Evolutionary conservation across 2,888 invertebrate genomes (phyloP).

Genomic region (Protodeltote pygarga): DNA sequence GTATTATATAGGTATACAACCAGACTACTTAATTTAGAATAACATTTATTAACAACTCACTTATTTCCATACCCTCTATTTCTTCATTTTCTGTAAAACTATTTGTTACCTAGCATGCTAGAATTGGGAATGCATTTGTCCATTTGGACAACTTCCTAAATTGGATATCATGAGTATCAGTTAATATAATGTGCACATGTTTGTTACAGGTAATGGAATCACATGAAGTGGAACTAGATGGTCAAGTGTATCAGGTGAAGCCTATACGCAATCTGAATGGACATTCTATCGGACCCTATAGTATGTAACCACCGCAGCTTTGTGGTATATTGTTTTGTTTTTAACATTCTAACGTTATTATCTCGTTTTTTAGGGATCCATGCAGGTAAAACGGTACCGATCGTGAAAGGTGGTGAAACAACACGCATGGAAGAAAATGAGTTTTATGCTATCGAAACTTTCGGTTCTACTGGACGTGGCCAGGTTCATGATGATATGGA

Average conservation of each 20-base stretch:
- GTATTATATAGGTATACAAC: no score
- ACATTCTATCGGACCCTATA: slow-evolving; percentile 99
- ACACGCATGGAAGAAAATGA: slow-evolving; percentile 99
- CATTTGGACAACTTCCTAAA: no score
- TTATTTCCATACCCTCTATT: no score
- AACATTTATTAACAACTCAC: no score
- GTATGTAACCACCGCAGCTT: slow-evolving; percentile 82
- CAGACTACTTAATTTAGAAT: no score
- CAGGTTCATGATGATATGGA: slow-evolving; percentile 99
- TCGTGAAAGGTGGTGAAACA: slow-evolving; percentile 99
- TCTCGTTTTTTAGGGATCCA: slow-evolving; percentile 89
- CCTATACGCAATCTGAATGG: slow-evolving; percentile 99
- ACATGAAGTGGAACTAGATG: slow-evolving; percentile 98
- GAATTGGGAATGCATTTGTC: no score
- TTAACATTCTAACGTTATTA: not conserved
- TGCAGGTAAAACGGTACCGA: slow-evolving; percentile 99
- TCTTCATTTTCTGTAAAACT: no score
- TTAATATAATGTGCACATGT: not conserved
- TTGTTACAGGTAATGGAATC: slow-evolving; percentile 96
- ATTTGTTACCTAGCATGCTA: no score
- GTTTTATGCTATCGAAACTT: slow-evolving; percentile 99
- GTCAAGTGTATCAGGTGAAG: slow-evolving; percentile 98
- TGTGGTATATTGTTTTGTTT: not conserved
- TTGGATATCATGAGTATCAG: no score
- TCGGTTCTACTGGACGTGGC: slow-evolving; percentile 98